Evolutionary conservation across 1,140 invertebrate genomes (phyloP), one percentile per base, ranked within the genome.

Genomic region (Tetragnatha versicolor): DNA sequence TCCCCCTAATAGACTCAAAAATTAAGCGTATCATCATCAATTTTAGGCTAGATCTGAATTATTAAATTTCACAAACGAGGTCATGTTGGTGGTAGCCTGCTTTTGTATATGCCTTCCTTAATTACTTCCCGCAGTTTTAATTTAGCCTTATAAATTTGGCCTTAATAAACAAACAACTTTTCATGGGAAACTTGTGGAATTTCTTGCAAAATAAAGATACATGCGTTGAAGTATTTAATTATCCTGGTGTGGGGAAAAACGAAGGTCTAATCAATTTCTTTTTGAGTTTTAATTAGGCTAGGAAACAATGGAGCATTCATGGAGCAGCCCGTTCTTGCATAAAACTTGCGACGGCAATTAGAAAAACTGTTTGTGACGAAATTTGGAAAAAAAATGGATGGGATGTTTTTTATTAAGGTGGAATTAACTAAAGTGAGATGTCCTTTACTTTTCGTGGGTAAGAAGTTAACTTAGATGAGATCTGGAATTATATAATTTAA

Each of bases 21-120:
- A 73, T 75, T 61, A 75, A 63, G 58, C 72, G 49, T 63, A 63
- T 61, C 42, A 63, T 63, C 39, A 75, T 75, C 72, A 29, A 75
- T 75, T 75, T 63, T 35, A 63, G 53, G 37, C 31, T 45, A 63
- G 42, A 49, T 63, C 29, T 49, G 53, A 63, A 63, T 63, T 75
- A 75, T 63, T 70, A 70, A 70, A 22, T 75, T 73, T 63, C 39
- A 73, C 53, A 61, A 75, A 75, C 58, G 31, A 39, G 58, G 55
- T 63, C 63, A 63, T 20, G 35, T 49, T 55, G 27, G 49, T 20
- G 10, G 51, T 25, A 31, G 20, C 27, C 25, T 29, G 31, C 51
- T 39, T 55, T 55, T 55, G 33, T 55, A 37, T 55, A 39, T 53
- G 17, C n/a, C 51, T n/a, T n/a, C 37, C 68, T 55, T 70, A 70